Base-by-base conservation (phyloP, 1,140 invertebrate genomes). In the Trichogramma pretiosum region DNA sequence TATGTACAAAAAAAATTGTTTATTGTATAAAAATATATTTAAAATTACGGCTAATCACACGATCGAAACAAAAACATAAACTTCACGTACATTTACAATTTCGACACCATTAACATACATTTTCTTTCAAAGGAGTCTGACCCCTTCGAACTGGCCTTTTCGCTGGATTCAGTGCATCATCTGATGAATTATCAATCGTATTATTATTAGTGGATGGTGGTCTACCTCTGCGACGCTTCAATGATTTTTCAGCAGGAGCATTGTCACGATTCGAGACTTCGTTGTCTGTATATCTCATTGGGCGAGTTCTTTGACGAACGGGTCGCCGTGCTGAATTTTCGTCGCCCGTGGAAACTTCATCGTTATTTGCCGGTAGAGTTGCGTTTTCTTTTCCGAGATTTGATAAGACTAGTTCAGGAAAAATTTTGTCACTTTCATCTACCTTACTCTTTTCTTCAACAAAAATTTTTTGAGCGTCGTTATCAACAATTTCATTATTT, bases 91-190 rank as follows among this genome's bases (percentile, higher is more conserved):
- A 50, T 36, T 24, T 24, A 47, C 14, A 21, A 34, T n/a, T n/a
- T n/a, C n/a, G n/a, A n/a, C n/a, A 40, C 16, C 5, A 28, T 16
- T 28, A 46, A 44, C 9, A 33, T 37, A 14, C 26, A 36, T 30
- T 41, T n/a, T 10, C 18, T 32, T 45, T 35, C 10, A 32, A 8
- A 30, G 13, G 5, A 4, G 22, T 18, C n/a, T 46, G 30, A 21
- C 45, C 38, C 33, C 50, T 44, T 16, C 58, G 50, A 4, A 59
- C 16, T 3, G 60, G 56, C 44, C 58, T 50, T 44, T 55, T 60
- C 16, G 58, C 53, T 9, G 51, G 50, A 45, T 55, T 54, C 30
- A 45, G 45, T n/a, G 16, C 26, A 43, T 54, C 52, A 18, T 52
- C 45, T 4, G 17, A 9, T 9, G 38, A 28, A 16, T 23, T 16